Evolutionary conservation across 2,113 vertebrate genomes (phyloP), one percentile per base, ranked within the genome.

Genomic region (Lepus europaeus): DNA sequence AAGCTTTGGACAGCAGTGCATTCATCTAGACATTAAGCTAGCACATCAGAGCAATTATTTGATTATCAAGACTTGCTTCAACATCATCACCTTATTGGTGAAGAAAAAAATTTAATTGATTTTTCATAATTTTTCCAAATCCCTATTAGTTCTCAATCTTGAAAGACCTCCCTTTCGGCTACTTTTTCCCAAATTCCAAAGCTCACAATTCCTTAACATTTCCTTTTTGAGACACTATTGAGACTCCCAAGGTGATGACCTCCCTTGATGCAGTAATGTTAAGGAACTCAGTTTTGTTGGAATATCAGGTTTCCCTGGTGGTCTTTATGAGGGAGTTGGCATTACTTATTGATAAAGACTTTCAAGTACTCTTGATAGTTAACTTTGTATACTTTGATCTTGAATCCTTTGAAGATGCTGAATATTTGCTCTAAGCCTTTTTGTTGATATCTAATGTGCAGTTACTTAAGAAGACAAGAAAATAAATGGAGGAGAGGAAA

Each of bases 341-440:
- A 59, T 6, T 95, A 5, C 79, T 90, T 66, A 68, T 56, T 78
- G n/a, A 85, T 33, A 90, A 96, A 85, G 13, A 6, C 9, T 73
- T 96, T 61, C 36, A 59, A 80, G 90, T 85, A 73, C 84, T 31
- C 29, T 16, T 70, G 29, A 56, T 27, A n/a, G 27, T 23, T 14
- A 74, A n/a, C 9, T 80, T 72, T 84, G 96, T 29, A 45, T 70
- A 74, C 49, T n/a, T 53, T 31, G 1, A 39, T 12, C 11, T 87
- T 70, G 16, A 61, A 10, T 80, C 1, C 53, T 72, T 27, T 45
- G 39, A 88, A 72, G 20, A 81, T 87, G 17, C 61, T 74, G 6
- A 89, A 82, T 74, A 83, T 3, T 53, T 90, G 1, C 51, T 93
- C 8, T 11, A 74, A 79, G 12, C 5, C 53, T 73, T 3, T 66